Base-by-base conservation (phyloP, 1,140 invertebrate genomes). In the Drosophila quadrilineata region DNA sequence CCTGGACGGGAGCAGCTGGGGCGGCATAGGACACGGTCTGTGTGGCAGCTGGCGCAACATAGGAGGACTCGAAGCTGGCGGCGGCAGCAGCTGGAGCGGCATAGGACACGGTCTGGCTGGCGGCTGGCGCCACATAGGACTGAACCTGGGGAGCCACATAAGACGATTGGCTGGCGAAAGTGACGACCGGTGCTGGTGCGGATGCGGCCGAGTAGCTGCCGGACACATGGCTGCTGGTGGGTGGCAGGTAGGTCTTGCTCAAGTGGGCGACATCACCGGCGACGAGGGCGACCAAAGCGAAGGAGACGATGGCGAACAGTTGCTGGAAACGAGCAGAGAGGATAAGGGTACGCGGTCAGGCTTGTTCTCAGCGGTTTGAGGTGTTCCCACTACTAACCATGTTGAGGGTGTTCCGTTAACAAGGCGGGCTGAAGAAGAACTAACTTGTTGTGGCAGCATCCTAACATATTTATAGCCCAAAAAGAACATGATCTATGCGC, bases 251-350 rank as follows among this genome's bases (percentile, higher is more conserved):
- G 46, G 63, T 82, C 53, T 76, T 79, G 56, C 46, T 36, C 66
- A 87, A 26, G 26, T 87, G 82, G 62, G 75, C 82, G 0, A 87
- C 82, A 75, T 87, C 82, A 22, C 82, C 82, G 21, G 71, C 60
- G 58, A 64, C 70, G 43, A 74, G 12, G 0, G 70, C 75, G 49
- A 87, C n/a, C 6, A 87, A 59, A 56, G 82, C 73, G 4, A 82
- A 40, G 9, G 76, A 66, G 26, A 84, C 57, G 45, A 63, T 33
- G 19, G 63, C 73, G 41, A 82, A 64, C 48, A 82, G 49, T 75
- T 87, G 36, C 82, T 87, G 31, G 6, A 40, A 46, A 33, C 10
- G 28, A 22, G 10, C 2, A 40, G 1, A 17, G 6, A 17, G 10
- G 50, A 0, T 31, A 17, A 0, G 1, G 9, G 10, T 10, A n/a